Evolutionary conservation across 64 coral and sea anemone genomes (phyloP), one percentile per base, ranked within the genome.

Genomic region (Montipora sp.): DNA sequence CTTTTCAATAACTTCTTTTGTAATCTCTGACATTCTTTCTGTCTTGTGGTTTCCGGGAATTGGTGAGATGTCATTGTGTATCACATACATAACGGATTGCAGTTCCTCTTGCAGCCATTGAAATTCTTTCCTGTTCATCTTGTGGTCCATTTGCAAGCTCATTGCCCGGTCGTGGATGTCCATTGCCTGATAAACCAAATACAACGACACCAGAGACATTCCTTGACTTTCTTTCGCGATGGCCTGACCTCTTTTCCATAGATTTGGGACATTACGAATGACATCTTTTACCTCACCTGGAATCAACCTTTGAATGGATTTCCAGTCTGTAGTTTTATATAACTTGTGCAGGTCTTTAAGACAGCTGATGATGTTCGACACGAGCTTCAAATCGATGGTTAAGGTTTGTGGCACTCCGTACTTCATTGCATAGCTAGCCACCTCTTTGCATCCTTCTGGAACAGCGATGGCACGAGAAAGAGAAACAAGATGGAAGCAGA

Each of bases 281-380:
- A 69, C 61, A 71, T 69, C 61, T 50, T 15, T 65, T 5, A 85
- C 61, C 2, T 59, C 24, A 19, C 43, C 8, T 13, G 79, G 79
- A 59, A 81, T 36, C 48, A 79, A 51, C 1, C 57, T 71, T 48
- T 50, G 45, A 70, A 20, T 36, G 48, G 7, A 27, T 16, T 11
- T 85, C 58, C 58, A 66, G 51, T 81, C 79, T 13, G 79, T 60
- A 23, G 19, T 36, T 12, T 60, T 24, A 14, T 83, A 65, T 48
- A 84, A 48, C 61, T 72, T 48, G 82, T 70, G 47, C 46, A 85
- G 44, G 18, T 70, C 82, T 45, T 51, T 67, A 48, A 85, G 18
- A 19, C 82, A 85, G 45, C 8, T 20, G 65, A 85, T 51, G 19
- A 70, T 70, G 63, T 85, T 69, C 3, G 19, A 47, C 82, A 71